phyloP scores from a whole-genome alignment of 1,140 invertebrate species.

The Trachymyrmex cornetzi region DNA sequence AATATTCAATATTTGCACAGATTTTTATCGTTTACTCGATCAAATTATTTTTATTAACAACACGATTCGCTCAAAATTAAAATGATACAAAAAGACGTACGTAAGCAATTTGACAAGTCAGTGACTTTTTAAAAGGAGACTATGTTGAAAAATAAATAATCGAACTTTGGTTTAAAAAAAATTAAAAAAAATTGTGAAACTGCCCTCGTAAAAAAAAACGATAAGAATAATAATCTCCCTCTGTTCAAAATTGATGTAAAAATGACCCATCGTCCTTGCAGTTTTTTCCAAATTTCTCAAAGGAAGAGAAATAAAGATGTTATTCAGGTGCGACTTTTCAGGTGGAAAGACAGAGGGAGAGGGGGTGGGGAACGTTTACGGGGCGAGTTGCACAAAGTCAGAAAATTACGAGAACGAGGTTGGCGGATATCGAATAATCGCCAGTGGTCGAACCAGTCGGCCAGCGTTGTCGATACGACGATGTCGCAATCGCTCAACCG shows the following conservation, averaged over 20 bases:
- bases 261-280: not conserved
- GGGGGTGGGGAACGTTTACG: not conserved
- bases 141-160: too few species aligned
- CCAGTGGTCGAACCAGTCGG: conserved; percentile 61
- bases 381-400: conserved; percentile 54
- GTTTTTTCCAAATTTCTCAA: not conserved
- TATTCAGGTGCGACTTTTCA: not conserved
- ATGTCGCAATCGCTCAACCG: conserved; percentile 66
- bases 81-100: not conserved
- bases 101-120: too few species aligned
- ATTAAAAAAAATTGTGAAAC: too few species aligned
- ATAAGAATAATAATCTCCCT: not conserved
- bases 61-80: not conserved
- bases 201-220: not conserved
- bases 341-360: not conserved
- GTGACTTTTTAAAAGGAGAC: too few species aligned
- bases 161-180: too few species aligned
- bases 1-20: not conserved
- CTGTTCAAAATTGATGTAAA: not conserved
- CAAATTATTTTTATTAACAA: not conserved
- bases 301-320: not conserved
- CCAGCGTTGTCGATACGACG: conserved; percentile 51
- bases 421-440: conserved; percentile 69
- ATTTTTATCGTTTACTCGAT: not conserved
- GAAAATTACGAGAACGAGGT: conserved; percentile 62